Evolutionary conservation across 2,113 vertebrate genomes (phyloP), one percentile per base, ranked within the genome.

Genomic region (Lampris incognitus): DNA sequence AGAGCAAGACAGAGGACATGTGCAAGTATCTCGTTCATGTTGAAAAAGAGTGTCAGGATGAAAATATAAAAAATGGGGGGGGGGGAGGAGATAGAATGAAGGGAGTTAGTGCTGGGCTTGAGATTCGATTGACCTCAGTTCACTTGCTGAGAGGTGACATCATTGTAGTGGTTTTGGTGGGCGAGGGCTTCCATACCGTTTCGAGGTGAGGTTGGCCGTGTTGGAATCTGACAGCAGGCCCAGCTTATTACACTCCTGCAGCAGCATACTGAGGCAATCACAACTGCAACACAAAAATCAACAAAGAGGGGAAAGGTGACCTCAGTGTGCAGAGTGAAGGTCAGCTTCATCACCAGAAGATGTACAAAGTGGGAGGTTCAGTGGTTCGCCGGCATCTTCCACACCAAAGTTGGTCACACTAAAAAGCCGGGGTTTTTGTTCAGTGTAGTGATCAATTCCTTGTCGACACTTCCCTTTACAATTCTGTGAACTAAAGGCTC

Each of bases 171-270:
- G 65, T 50, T n/a, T 50, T 6, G 1, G 7, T n/a, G n/a, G 4
- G 46, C 54, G 49, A 54, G 56, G 62, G 70, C 51, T 11, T 13
- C 0, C 75, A 9, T 95, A 99, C 98, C 98, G 93, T 92, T 98
- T 97, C 37, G 92, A 89, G 0, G 94, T 94, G 42, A 99, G 97
- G 88, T 86, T 95, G 76, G 84, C 68, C 10, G 95, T 95, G 77
- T 96, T 95, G 62, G 92, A 76, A 46, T 99, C 97, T 0, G 98
- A 97, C 24, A 99, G 95, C 79, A 99, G 94, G 0, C 96, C 96
- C 11, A 99, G 96, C 89, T 99, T 99, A 87, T 96, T 95, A 50
- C 98, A 99, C 87, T 99, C 98, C 69, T 97, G 97, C 9, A 99
- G 94, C 0, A 99, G 94, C 79, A 97, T 95, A 66, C 93, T 94